These are phyloP conservation scores for Poeciliopsis presidionis DNA, from an alignment of 2,797 vertebrate species.

Conservation along the genomic window DNA sequence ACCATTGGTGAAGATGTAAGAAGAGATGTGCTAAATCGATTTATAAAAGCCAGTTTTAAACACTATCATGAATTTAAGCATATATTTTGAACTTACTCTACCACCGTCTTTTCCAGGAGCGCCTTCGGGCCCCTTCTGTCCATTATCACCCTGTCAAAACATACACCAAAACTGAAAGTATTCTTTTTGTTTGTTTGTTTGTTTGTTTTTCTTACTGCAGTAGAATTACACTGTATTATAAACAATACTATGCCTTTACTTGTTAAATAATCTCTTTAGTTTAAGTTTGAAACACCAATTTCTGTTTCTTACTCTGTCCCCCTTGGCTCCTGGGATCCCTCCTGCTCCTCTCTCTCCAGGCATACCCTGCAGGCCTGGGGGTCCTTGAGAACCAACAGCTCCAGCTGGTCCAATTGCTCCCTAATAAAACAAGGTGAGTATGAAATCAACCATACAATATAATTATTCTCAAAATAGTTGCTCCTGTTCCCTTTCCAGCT, in stretches of 20 bases:
- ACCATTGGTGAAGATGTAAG: neutral
- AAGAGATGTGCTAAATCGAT: neutral
- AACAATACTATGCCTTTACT: neutral
- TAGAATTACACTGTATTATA: neutral
- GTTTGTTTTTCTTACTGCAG: neutral
- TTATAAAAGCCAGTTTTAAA: neutral
- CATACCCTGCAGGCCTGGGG: slow-evolving; percentile 96
- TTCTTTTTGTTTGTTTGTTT: neutral
- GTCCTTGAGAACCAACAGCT: slow-evolving; percentile 86
- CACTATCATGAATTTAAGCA: neutral
- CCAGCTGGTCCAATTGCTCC: slow-evolving; percentile 90
- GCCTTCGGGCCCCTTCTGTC: slow-evolving; percentile 94
- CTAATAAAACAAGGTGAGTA: slow-evolving; percentile 62
- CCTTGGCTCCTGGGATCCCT: slow-evolving; percentile 92
- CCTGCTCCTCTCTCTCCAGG: slow-evolving; percentile 93
- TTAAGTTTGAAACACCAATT: neutral
- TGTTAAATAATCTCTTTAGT: neutral
- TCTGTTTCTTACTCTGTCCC: slow-evolving; percentile 90
- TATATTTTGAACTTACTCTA: slow-evolving; percentile 84
- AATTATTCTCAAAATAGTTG: slow-evolving; percentile 1
- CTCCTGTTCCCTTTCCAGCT: neutral
- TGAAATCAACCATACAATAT: neutral
- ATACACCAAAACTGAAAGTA: neutral
- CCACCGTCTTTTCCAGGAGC: slow-evolving; percentile 92
- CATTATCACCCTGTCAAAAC: slow-evolving; percentile 88